Evolutionary conservation across 2,888 invertebrate genomes (phyloP).

Genomic region (Fissipunctia ypsillon): DNA sequence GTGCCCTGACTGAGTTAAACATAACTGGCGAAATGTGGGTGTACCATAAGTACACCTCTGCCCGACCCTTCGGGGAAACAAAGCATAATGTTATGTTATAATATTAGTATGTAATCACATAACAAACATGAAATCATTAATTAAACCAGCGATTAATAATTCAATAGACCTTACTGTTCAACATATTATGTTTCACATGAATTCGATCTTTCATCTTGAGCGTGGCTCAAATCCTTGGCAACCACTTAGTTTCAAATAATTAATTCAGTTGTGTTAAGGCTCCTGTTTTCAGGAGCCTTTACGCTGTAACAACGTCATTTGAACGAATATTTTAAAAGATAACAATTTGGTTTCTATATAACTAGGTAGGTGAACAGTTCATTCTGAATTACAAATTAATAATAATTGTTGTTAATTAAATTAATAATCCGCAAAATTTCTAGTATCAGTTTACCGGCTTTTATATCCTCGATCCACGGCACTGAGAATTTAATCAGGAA

Average conservation of each 20-base stretch:
- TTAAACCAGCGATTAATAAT: not conserved
- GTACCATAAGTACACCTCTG: too few relatives aligned
- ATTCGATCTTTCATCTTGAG: not conserved
- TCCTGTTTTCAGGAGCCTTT: too few relatives aligned
- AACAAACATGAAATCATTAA: not conserved
- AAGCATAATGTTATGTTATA: too few relatives aligned
- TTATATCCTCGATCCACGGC: too few relatives aligned
- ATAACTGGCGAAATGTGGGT: too few relatives aligned
- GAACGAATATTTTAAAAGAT: slow-evolving; percentile 18
- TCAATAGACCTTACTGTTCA: not conserved
- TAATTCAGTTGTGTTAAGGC: slow-evolving; percentile 8
- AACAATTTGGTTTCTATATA: not conserved
- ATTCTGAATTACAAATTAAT: not conserved
- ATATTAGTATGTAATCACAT: too few relatives aligned
- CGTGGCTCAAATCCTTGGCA: slow-evolving; percentile 9
- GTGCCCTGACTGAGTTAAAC: too few relatives aligned
- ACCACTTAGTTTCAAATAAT: slow-evolving; percentile 24
- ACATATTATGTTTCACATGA: not conserved
- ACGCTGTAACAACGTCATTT: slow-evolving; percentile 7
- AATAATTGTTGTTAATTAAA: too few relatives aligned
- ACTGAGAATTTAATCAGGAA: too few relatives aligned
- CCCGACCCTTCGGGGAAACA: too few relatives aligned
- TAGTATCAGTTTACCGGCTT: too few relatives aligned
- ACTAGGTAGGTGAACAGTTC: not conserved
- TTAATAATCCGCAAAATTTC: too few relatives aligned